Evolutionary conservation across 1,140 invertebrate genomes (phyloP).

Genomic region (Coenobita brevimanus): DNA sequence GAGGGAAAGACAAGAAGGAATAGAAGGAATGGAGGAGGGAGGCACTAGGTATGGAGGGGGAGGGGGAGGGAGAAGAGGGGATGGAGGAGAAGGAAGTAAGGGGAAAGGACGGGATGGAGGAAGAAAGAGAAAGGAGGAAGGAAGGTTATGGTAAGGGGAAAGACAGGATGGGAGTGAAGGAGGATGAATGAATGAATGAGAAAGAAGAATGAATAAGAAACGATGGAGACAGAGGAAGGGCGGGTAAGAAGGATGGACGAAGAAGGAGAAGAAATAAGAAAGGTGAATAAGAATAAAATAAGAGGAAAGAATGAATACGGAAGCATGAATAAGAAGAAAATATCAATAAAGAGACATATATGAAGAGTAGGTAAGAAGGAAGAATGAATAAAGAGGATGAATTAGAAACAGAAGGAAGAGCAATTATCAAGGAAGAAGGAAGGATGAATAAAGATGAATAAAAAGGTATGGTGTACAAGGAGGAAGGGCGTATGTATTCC

Average conservation of each 20-base stretch:
- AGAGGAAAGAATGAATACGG: not conserved
- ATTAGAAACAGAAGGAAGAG: too few relatives aligned
- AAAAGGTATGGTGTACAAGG: not conserved
- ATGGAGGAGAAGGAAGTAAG: not conserved
- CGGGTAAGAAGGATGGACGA: not conserved
- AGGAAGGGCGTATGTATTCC: too few relatives aligned
- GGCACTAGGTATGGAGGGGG: too few relatives aligned
- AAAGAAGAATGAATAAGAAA: not conserved
- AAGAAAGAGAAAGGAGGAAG: not conserved
- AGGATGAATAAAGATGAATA: not conserved
- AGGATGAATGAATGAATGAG: not conserved
- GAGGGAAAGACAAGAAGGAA: too few relatives aligned
- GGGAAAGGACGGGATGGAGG: not conserved
- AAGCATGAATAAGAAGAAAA: not conserved
- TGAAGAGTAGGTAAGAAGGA: not conserved
- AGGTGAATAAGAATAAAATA: not conserved
- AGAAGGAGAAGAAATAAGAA: not conserved
- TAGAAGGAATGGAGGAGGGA: too few relatives aligned
- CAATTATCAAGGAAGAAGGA: too few relatives aligned
- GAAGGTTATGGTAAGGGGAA: not conserved
- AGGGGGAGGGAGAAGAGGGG: not conserved
- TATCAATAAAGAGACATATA: not conserved
- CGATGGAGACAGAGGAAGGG: not conserved
- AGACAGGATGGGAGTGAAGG: not conserved
- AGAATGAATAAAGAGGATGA: too few relatives aligned